Percentiles rank a stretch among this genome's conserved stretches.
These are phyloP conservation scores for Cenopis cana DNA, from an alignment of 2,888 invertebrate genomes.

Conservation along the genomic window DNA sequence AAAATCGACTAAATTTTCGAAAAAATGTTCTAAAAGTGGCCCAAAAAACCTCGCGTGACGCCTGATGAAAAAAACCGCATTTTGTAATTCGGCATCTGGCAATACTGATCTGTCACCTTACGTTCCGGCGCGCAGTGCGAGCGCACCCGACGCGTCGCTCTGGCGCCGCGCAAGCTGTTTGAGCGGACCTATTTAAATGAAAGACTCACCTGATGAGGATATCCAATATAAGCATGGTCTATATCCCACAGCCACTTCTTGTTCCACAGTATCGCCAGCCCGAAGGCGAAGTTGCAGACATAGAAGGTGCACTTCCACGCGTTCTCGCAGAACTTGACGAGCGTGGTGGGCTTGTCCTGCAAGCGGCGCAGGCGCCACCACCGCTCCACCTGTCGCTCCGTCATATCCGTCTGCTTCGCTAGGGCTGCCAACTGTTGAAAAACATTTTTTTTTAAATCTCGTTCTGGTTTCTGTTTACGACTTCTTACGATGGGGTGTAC, in stretches of 20 bases:
- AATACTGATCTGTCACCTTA: too few species aligned
- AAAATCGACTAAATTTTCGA: too few species aligned
- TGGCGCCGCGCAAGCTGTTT: too few species aligned
- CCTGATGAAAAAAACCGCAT: too few species aligned
- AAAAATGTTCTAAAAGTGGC: too few species aligned
- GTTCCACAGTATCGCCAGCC: slow-evolving; percentile 93
- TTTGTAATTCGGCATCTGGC: too few species aligned
- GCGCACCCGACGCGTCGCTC: too few species aligned
- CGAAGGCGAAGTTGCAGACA: slow-evolving; percentile 92
- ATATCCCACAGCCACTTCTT: slow-evolving; percentile 98
- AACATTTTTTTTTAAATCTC: neutral
- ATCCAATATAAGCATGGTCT: slow-evolving; percentile 93
- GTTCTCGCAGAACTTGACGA: slow-evolving; percentile 97
- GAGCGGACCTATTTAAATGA: too few species aligned
- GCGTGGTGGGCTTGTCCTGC: slow-evolving; percentile 95
- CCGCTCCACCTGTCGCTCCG: slow-evolving; percentile 94
- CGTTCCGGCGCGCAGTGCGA: too few species aligned
- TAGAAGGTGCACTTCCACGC: slow-evolving; percentile 97
- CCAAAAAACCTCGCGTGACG: too few species aligned
- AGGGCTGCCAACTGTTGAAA: slow-evolving; percentile 86
- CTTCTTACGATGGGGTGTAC: too few species aligned
- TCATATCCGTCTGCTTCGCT: slow-evolving; percentile 93
- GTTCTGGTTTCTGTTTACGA: too few species aligned
- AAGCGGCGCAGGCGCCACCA: slow-evolving; percentile 95
- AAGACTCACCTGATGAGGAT: slow-evolving; percentile 89